Base-by-base conservation (phyloP, 2,797 vertebrate species). In the Peromyscus nudipes region DNA sequence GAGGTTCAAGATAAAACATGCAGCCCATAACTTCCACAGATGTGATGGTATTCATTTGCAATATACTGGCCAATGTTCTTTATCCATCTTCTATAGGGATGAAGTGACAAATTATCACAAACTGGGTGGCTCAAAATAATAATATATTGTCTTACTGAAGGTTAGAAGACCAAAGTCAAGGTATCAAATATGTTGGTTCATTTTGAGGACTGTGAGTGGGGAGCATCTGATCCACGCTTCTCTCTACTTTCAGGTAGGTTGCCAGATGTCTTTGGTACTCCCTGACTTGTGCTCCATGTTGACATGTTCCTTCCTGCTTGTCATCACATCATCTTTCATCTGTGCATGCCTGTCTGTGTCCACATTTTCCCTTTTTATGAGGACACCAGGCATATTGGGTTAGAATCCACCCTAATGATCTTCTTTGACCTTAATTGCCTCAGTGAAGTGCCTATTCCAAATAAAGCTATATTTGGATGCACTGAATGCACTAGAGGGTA, bases 341-440 rank as follows among this genome's bases (percentile, higher is more conserved):
- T 73, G 11, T 73, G 13, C 1, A 21, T 46, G 21, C 77, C 46
- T 86, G 16, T 87, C 37, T 77, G 16, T 84, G 62, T 79, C 57
- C n/a, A 91, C n/a, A 89, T 81, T 88, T 80, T 52, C 55, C 13
- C 13, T 89, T 91, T 80, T 89, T 60, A 76, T 81, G 82, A 71
- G 57, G 80, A 77, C 34, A 29, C 14, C 19, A 67, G 10, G 71
- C 21, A 57, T 43, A 75, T 16, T 69, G 34, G 34, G 79, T 91
- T 71, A 27, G 65, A 80, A 9, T 12, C 13, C 1, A 31, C n/a
- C 5, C 3, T 71, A 37, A 71, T 65, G 2, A 89, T 6, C 25
- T 91, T 49, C 52, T 65, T 93, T 96, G 55, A 89, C 85, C 31
- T 55, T 86, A 69, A 93, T 89, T 60, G 14, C 65, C 67, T 96